Base-by-base conservation (phyloP, 1,140 invertebrate genomes). In the Globodera rostochiensis region DNA sequence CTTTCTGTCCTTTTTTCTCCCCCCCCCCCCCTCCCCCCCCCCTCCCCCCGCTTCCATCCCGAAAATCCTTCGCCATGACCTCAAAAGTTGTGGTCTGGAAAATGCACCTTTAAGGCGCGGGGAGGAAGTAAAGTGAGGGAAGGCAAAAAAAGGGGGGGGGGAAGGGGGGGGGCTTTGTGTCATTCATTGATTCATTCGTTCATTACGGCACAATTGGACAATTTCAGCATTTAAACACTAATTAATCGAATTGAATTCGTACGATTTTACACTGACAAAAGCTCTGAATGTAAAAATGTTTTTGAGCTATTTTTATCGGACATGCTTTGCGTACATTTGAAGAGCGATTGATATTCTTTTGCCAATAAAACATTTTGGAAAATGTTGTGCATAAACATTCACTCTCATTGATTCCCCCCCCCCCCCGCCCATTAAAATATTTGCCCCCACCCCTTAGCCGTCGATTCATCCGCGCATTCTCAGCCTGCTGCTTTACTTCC, bases 1-100 rank as follows among this genome's bases (percentile, higher is more conserved):
- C 25, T 64, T 64, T 36, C 25, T 2, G 25, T 36, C 25, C 25
- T 36, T 36, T 36, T 36, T 36, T 36, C 25, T 36, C n/a, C 60
- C 60, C 19, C 11, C n/a, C 3, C n/a, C 11, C 13, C n/a, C 21
- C 9, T 6, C 67, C 11, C 21, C 69, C 46, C 13, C 19, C 11
- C n/a, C 9, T 15, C 11, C 13, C n/a, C 21, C n/a, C 19, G 5
- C 11, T 71, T 71, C 15, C 69, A 45, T 71, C 69, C 69, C 69
- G 69, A 71, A 71, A 71, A 71, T 71, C 69, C 67, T 47, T 47
- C 69, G 25, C 69, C 46, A 36, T 71, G 69, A 71, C 69, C 69
- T 71, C 69, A 71, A 71, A 71, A 71, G 69, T 15, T 47, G 69
- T 47, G 57, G 57, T 60, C 57, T 60, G 57, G 57, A 60, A 60